These are phyloP conservation scores for Anguilla anguilla DNA, from an alignment of 2,797 vertebrate genomes.

Conservation along the genomic window DNA sequence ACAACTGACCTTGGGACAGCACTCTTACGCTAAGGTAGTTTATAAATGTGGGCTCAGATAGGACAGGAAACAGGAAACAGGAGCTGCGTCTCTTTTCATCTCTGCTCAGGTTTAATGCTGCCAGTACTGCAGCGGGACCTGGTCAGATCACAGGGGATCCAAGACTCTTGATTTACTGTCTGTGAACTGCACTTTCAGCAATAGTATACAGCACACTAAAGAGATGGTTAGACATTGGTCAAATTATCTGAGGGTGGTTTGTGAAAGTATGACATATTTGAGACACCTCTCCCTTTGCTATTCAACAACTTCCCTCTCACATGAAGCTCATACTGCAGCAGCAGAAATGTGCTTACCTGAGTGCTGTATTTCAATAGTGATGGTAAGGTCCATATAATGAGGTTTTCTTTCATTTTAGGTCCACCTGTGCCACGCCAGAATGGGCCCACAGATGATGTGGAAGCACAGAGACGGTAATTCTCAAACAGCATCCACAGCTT, in stretches of 20 bases:
- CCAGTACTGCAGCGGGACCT: neutral
- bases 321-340: neutral
- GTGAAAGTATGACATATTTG: neutral
- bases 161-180: neutral
- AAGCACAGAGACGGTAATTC: slow-evolving; percentile 90
- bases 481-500: neutral
- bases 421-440: slow-evolving; percentile 92
- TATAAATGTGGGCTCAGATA: neutral
- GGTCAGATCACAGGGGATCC: neutral
- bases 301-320: neutral
- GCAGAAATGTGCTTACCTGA: too few species aligned
- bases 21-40: neutral
- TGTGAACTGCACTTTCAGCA: neutral
- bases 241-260: neutral
- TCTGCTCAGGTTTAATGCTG: neutral
- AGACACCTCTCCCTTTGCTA: neutral
- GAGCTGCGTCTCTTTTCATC: neutral
- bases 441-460: slow-evolving; percentile 92
- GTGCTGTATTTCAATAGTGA: neutral
- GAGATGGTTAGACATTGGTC: neutral
- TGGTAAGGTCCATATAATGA: neutral
- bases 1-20: neutral
- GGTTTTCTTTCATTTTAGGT: slow-evolving; percentile 70
- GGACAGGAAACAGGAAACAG: neutral
- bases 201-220: neutral